A percentile compares a stretch with the other conserved stretches of the same genome.
phyloP scores from a whole-genome alignment of 1,140 invertebrate species.

The Drosophila miranda region DNA sequence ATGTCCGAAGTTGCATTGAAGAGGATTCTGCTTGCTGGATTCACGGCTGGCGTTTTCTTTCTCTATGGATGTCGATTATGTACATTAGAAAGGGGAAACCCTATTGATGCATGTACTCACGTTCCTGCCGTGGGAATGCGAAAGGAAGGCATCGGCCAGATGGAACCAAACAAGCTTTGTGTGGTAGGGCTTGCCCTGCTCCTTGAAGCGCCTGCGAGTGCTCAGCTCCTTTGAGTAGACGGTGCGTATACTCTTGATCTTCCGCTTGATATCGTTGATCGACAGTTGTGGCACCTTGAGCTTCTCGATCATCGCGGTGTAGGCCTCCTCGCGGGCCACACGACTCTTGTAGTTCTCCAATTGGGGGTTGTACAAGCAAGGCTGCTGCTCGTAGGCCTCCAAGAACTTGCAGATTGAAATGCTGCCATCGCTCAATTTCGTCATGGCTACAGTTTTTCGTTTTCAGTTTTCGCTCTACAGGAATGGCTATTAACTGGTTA shows the following conservation, averaged over 20 bases:
- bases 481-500: no score
- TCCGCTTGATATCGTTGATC: conserved; percentile 74
- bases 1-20: conserved; percentile 27
- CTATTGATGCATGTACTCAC: conserved; percentile 22
- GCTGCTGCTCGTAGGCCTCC: conserved; percentile 73
- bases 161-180: conserved; percentile 73
- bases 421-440: conserved; percentile 61
- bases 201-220: conserved; percentile 66
- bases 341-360: conserved; percentile 77
- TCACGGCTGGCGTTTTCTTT: background rate
- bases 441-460: conserved; percentile 34
- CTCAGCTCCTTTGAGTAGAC: conserved; percentile 80
- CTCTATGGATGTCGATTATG: no score
- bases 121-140: conserved; percentile 57
- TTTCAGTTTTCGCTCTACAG: no score
- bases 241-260: conserved; percentile 81
- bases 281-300: conserved; percentile 71
- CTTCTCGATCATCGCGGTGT: conserved; percentile 65
- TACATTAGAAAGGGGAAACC: no score
- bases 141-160: conserved; percentile 65
- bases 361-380: conserved; percentile 76
- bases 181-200: conserved; percentile 53
- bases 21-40: conserved; percentile 22
- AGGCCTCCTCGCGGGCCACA: conserved; percentile 69
- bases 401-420: conserved; percentile 74